phyloP scores from a whole-genome alignment of 1,140 invertebrate genomes.

The Platorchestia sp. region DNA sequence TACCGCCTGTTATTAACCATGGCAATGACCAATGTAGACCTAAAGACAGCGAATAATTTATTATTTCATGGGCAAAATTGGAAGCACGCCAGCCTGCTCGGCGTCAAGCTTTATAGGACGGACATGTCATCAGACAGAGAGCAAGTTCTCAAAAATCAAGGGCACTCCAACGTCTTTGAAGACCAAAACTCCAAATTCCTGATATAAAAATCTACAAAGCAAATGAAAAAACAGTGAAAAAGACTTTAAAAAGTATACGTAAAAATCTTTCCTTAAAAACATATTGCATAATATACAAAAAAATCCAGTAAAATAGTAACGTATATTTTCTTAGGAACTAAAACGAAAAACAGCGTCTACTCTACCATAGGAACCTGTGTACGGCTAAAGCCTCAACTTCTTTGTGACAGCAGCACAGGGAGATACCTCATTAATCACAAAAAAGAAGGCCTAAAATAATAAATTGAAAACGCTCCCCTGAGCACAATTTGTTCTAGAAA shows the following conservation, averaged over 20 bases:
- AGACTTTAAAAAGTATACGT: neutral
- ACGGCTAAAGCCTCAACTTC: neutral
- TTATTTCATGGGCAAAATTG: neutral
- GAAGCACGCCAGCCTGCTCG: neutral
- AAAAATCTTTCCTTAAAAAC: neutral
- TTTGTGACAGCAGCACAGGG: neutral
- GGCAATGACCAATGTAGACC: neutral
- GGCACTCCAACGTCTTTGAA: neutral
- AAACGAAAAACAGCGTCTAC: neutral
- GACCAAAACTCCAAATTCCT: neutral
- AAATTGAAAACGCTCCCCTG: neutral
- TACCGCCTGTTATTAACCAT: neutral
- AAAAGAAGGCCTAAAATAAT: neutral
- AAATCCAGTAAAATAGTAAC: conserved; percentile 10
- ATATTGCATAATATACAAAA: neutral
- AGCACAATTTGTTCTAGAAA: neutral
- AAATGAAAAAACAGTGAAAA: neutral
- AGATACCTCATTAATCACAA: neutral
- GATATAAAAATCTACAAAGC: neutral
- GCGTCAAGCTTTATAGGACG: neutral
- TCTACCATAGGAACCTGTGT: neutral
- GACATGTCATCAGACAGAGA: neutral
- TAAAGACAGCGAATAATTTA: neutral
- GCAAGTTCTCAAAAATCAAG: neutral
- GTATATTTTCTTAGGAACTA: neutral